Percentiles rank a stretch among this genome's conserved stretches.
phyloP scores from a whole-genome alignment of 2,113 vertebrate genomes.

The Catagonus wagneri region DNA sequence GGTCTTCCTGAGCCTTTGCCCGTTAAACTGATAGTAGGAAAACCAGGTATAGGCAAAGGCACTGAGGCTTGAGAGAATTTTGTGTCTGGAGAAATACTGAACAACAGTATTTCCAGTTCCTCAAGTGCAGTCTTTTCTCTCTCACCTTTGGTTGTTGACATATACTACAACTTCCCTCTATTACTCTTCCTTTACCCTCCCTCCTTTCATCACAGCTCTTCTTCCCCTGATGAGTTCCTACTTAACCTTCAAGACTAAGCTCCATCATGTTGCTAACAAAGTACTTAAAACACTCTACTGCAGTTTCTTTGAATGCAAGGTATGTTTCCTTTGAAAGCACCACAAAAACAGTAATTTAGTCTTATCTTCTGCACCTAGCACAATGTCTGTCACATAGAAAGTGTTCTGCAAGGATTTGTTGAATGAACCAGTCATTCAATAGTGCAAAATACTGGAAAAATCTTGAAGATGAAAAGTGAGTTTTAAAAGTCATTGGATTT shows the following conservation, averaged over 20 bases:
- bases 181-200: not conserved
- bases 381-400: not conserved
- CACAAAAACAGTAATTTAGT: not conserved
- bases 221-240: not conserved
- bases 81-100: not conserved
- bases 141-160: not conserved
- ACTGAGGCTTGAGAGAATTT: not conserved
- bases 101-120: not conserved
- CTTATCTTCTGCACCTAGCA: not conserved
- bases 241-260: not conserved
- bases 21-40: not conserved
- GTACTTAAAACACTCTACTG: not conserved
- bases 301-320: not conserved
- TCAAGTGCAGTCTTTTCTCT: not conserved
- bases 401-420: not conserved
- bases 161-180: not conserved
- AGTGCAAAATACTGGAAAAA: not conserved
- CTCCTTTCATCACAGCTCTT: not conserved
- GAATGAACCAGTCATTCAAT: conserved; percentile 9
- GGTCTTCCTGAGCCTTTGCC: not conserved
- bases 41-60: not conserved
- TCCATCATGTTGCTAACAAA: not conserved
- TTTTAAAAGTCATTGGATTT: not conserved
- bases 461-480: not conserved
- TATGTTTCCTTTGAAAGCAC: not conserved